These are phyloP conservation scores for Arothron firmamentum DNA, from an alignment of 2,113 vertebrate genomes.

Conservation along the genomic window DNA sequence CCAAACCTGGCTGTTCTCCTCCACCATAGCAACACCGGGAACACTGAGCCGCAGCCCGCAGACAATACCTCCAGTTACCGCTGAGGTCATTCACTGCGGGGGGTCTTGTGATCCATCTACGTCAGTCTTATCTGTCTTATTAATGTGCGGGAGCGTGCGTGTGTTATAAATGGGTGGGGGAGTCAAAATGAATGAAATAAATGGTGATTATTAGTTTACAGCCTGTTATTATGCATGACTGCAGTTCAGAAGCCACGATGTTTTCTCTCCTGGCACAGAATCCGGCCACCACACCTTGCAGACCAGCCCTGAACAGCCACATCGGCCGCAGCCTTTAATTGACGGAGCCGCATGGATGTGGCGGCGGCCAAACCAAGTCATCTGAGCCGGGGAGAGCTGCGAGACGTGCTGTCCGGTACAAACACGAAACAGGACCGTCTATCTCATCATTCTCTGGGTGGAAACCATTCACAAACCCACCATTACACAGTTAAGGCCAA, in stretches of 20 bases:
- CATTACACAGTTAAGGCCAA: slow-evolving; percentile 27
- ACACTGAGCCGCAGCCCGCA: slow-evolving; percentile 40
- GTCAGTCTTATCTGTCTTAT: not conserved
- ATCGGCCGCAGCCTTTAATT: slow-evolving; percentile 41
- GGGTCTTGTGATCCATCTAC: slow-evolving; percentile 4
- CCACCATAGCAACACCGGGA: slow-evolving; percentile 69
- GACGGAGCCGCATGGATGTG: slow-evolving; percentile 27
- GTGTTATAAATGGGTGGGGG: slow-evolving; percentile 32
- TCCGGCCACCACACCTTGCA: slow-evolving; percentile 67
- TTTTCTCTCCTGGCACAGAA: no score
- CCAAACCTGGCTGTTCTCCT: slow-evolving; percentile 42
- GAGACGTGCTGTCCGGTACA: no score
- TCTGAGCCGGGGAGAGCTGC: no score
- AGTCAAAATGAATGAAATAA: not conserved
- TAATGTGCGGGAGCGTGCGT: slow-evolving; percentile 2
- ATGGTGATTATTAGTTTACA: no score
- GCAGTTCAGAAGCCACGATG: not conserved
- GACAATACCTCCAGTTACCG: slow-evolving; percentile 54
- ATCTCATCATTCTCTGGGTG: not conserved
- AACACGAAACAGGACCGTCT: no score
- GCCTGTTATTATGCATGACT: no score
- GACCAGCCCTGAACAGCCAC: slow-evolving; percentile 43
- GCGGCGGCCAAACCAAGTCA: not conserved
- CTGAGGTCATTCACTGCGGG: slow-evolving; percentile 62
- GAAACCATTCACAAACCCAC: slow-evolving; percentile 3